These are phyloP conservation scores for Patiria miniata DNA, from an alignment of 35 echinoderm and acorn worm genomes.

Conservation along the genomic window DNA sequence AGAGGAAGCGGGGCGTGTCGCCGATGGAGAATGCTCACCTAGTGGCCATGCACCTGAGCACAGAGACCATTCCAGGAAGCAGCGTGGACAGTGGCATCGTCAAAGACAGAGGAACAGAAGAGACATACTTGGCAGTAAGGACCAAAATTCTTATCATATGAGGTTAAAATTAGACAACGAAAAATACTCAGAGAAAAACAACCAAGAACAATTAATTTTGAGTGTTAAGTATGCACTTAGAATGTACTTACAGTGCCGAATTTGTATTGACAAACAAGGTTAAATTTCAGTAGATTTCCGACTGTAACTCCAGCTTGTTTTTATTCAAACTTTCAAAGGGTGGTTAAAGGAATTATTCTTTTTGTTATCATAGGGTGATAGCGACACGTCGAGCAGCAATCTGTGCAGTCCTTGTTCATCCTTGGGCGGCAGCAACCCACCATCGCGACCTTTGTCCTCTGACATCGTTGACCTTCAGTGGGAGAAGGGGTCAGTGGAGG, in stretches of 20 bases:
- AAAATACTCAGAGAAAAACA: no score
- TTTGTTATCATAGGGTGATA: neutral
- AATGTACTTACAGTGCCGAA: no score
- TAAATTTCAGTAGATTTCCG: no score
- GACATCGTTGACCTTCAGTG: constrained; percentile 31
- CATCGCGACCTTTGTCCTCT: constrained; percentile 54
- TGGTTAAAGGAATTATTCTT: no score
- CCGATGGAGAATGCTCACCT: constrained; percentile 14
- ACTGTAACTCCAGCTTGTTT: no score
- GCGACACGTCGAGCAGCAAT: constrained; percentile 22
- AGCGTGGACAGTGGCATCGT: constrained; percentile 12
- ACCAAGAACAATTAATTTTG: no score
- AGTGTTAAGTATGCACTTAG: no score
- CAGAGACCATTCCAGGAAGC: constrained; percentile 13
- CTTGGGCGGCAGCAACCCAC: constrained; percentile 48
- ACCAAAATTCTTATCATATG: neutral
- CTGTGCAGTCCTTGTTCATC: constrained; percentile 47
- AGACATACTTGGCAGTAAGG: neutral
- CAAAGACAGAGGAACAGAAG: constrained; percentile 1
- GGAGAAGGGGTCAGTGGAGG: neutral
- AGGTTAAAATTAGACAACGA: no score
- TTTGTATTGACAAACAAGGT: no score
- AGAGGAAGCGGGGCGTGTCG: neutral
- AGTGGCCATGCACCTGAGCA: neutral
- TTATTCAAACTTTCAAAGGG: no score